A percentile compares a stretch with the other conserved stretches of the same genome.
phyloP scores from a whole-genome alignment of 2,888 invertebrate species.

The Mechanitis messenoides region DNA sequence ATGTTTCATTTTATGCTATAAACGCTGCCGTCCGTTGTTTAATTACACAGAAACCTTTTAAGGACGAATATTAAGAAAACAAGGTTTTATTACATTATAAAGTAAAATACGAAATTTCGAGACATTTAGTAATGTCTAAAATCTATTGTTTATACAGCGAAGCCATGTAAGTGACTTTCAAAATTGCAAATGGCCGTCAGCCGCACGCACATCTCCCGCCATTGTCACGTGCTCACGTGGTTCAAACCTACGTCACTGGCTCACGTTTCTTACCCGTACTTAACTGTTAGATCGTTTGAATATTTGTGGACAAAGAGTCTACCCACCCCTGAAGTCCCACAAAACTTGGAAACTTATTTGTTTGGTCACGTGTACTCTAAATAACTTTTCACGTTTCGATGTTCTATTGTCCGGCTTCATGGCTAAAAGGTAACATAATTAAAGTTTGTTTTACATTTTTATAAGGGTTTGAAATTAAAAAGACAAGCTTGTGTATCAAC shows the following conservation, averaged over 20 bases:
- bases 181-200: conserved; percentile 5
- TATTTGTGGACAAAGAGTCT: conserved; percentile 23
- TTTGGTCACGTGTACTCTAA: conserved; percentile 53
- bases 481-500: background rate
- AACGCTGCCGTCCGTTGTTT: conserved; percentile 49
- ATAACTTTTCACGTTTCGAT: conserved; percentile 30
- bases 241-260: conserved; percentile 22
- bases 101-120: conserved; percentile 3
- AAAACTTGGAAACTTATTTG: conserved; percentile 54
- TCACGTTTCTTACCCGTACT: conserved; percentile 33
- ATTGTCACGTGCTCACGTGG: conserved; percentile 50
- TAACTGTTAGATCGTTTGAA: conserved; percentile 39
- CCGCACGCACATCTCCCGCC: conserved; percentile 17
- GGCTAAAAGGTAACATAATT: conserved; percentile 8
- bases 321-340: conserved; percentile 60
- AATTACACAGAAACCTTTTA: conserved; percentile 49
- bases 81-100: background rate
- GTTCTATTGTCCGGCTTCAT: conserved; percentile 15
- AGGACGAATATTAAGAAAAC: conserved; percentile 4
- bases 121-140: background rate
- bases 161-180: background rate
- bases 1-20: conserved; percentile 71
- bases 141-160: too few relatives aligned
- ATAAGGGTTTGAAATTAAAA: background rate
- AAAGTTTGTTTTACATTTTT: conserved; percentile 4